Percentiles rank a stretch among this genome's conserved stretches.
phyloP scores from a whole-genome alignment of 2,113 vertebrate genomes.

The Gorsachius goisagi region DNA sequence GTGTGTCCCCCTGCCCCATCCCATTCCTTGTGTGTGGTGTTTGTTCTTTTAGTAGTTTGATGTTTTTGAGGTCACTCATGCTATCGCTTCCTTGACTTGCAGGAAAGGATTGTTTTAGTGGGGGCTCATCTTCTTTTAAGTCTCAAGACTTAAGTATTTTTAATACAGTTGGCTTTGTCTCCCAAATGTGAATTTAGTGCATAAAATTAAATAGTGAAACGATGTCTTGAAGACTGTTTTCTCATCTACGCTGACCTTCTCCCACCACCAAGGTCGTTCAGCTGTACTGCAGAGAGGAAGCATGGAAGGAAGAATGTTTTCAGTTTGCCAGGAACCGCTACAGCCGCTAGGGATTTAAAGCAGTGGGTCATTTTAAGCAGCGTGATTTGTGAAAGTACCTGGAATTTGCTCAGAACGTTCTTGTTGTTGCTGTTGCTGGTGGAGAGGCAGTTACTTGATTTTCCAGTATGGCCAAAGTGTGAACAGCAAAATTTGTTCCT shows the following conservation, averaged over 20 bases:
- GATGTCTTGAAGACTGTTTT: not conserved
- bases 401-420: not conserved
- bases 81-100: not conserved
- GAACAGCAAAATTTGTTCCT: not conserved
- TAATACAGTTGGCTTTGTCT: not conserved
- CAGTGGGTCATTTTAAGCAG: not conserved
- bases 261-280: not conserved
- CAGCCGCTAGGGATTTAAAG: not conserved
- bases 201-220: not conserved
- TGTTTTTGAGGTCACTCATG: not conserved
- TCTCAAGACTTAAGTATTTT: not conserved
- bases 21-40: not conserved
- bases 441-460: not conserved
- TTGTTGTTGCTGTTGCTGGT: not conserved
- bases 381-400: not conserved
- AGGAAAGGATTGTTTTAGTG: not conserved
- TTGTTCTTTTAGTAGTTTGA: not conserved
- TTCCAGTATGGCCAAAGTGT: not conserved
- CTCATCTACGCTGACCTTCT: not conserved
- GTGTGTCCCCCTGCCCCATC: too few species aligned
- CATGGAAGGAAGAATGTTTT: not conserved
- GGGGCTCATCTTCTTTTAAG: not conserved
- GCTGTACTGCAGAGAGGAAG: conserved; percentile 11
- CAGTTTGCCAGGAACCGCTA: not conserved
- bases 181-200: not conserved